Evolutionary conservation across 2,888 invertebrate genomes (phyloP).

Genomic region (Pyrocoelia pectoralis): DNA sequence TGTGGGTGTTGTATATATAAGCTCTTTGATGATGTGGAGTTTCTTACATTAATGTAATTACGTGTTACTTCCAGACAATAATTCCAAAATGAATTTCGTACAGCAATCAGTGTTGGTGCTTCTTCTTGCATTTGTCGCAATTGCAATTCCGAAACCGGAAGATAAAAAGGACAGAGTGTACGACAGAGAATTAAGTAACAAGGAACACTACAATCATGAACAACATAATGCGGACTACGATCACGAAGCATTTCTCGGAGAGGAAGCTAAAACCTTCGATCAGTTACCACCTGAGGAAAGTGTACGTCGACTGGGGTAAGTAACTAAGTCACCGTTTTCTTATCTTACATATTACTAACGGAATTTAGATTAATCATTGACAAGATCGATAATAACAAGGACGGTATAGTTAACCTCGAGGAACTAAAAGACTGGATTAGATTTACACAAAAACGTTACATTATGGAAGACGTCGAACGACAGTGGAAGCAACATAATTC

Average conservation of each 20-base stretch:
- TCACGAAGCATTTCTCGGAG: slow-evolving; percentile 96
- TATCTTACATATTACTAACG: not conserved
- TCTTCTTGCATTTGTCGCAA: slow-evolving; percentile 46
- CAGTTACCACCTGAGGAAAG: slow-evolving; percentile 95
- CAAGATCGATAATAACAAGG: slow-evolving; percentile 88
- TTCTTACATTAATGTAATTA: slow-evolving; percentile 3
- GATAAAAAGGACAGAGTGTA: slow-evolving; percentile 70
- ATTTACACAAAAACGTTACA: slow-evolving; percentile 92
- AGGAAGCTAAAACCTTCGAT: slow-evolving; percentile 92
- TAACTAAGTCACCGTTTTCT: slow-evolving; percentile 7
- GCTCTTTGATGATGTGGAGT: slow-evolving; percentile 19
- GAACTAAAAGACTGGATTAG: slow-evolving; percentile 97
- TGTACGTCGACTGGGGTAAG: slow-evolving; percentile 81
- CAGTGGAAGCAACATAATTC: slow-evolving; percentile 94
- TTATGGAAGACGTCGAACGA: slow-evolving; percentile 89
- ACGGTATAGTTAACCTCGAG: slow-evolving; percentile 82
- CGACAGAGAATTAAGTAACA: slow-evolving; percentile 77
- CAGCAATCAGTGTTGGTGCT: slow-evolving; percentile 31
- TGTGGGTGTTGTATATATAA: slow-evolving; percentile 6
- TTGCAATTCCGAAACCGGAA: slow-evolving; percentile 77
- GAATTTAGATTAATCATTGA: slow-evolving; percentile 78
- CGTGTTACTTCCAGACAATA: slow-evolving; percentile 2
- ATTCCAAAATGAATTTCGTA: slow-evolving; percentile 23
- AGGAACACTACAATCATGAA: slow-evolving; percentile 81
- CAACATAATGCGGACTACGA: slow-evolving; percentile 92